Evolutionary conservation across 2,113 vertebrate genomes (phyloP), one percentile per base, ranked within the genome.

Genomic region (Cranoglanis bouderius): DNA sequence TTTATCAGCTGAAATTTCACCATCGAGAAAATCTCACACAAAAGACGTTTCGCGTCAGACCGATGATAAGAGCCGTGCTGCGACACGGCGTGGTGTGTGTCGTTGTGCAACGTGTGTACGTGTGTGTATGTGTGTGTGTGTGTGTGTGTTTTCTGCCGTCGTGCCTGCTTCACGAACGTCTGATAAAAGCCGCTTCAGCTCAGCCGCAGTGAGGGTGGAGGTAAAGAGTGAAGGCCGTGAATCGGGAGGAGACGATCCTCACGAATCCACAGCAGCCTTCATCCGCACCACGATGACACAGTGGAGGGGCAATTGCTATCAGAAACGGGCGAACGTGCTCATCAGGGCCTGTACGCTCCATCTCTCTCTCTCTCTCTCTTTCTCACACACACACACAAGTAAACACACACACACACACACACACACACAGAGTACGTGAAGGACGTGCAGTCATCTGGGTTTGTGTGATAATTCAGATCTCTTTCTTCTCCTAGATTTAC

Each of bases 201-300:
- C 43, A 77, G 74, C 43, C 14, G 75, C 43, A 78, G 75, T 49
- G 43, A 78, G 75, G 24, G 14, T 10, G 9, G 10, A 77, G 74
- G 24, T 10, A 4, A 40, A 40, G 21, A 75, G 38, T 38, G 35
- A 74, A 74, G 40, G 70, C 8, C 19, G 14, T 24, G 35, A 43
- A 74, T 40, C 38, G 40, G 70, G 70, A 49, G 26, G 26, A 80
- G 14, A 80, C 5, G 29, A 51, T 53, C 26, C 16, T 55, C 78
- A 81, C 51, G 7, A 81, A 55, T 55, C 49, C 78, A 35, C 78
- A 35, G 51, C n/a, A 8, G 21, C 51, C 49, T 55, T 81, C 49
- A 81, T 81, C n/a, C 55, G 78, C 51, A 81, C 51, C 78, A 81
- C 78, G 55, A 35, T 55, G 51, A 32, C 51, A 55, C 78, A 53